phyloP scores from a whole-genome alignment of 2,797 vertebrate species.

The Pseudochirops cupreus region DNA sequence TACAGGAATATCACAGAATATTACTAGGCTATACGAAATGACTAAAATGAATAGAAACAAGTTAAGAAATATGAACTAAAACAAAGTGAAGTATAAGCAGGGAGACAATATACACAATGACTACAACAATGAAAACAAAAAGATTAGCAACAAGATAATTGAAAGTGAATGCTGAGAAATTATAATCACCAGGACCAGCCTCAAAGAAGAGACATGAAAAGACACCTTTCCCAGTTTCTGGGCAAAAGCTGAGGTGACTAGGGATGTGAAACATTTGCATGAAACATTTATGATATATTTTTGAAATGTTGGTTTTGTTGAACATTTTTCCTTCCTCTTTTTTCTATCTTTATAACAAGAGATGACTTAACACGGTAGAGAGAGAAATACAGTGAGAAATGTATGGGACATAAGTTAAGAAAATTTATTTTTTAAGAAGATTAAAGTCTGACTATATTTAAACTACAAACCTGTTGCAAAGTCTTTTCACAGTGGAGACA shows the following conservation, averaged over 20 bases:
- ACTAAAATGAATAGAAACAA: neutral
- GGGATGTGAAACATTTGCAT: neutral
- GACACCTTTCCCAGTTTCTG: neutral
- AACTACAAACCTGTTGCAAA: constrained; percentile 92
- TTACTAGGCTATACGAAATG: neutral
- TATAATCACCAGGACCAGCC: neutral
- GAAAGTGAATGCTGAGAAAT: neutral
- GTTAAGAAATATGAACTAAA: neutral
- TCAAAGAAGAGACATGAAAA: neutral
- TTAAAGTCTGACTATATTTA: constrained; percentile 14
- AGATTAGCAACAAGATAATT: neutral
- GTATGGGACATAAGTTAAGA: neutral
- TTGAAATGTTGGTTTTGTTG: neutral
- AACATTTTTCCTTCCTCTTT: neutral
- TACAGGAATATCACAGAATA: neutral
- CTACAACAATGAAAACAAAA: neutral
- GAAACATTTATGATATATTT: neutral
- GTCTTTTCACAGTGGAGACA: constrained; percentile 99
- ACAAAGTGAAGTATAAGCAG: neutral
- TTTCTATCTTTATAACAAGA: neutral
- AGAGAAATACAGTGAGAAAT: neutral
- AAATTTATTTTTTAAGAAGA: neutral
- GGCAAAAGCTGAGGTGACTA: neutral
- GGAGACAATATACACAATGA: neutral
- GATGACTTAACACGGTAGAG: neutral